Evolutionary conservation across 2,113 vertebrate species (phyloP).

Genomic region (Vireo altiloquus): DNA sequence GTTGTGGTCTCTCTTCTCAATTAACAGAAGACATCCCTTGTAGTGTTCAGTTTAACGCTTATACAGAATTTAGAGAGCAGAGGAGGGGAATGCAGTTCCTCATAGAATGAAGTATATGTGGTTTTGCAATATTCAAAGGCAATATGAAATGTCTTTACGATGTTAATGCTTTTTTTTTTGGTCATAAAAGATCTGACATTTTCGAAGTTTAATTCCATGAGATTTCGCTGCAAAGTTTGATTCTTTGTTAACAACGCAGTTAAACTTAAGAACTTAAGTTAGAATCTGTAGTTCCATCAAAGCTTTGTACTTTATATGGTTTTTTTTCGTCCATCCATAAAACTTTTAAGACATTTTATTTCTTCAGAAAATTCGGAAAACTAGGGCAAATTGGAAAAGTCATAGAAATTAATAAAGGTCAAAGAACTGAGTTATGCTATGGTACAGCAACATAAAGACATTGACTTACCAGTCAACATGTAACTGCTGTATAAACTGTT

Average conservation of each 20-base stretch:
- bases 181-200: neutral
- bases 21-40: neutral
- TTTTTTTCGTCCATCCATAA: neutral
- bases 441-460: neutral
- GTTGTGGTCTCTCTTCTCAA: neutral
- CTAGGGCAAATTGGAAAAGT: neutral
- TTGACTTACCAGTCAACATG: rapidly evolving
- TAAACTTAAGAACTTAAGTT: neutral
- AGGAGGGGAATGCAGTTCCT: neutral
- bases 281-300: neutral
- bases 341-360: neutral
- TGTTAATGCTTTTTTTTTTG: neutral
- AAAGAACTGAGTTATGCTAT: neutral
- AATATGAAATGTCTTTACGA: neutral
- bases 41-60: no score
- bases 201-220: rapidly evolving
- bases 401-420: rapidly evolving
- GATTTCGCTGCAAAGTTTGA: neutral
- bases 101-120: rapidly evolving
- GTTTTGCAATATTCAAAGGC: neutral
- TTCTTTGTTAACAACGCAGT: neutral
- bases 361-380: neutral
- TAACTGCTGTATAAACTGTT: neutral
- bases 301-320: neutral
- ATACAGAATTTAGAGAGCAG: neutral